A percentile compares a stretch with the other conserved stretches of the same genome.
phyloP scores from a whole-genome alignment of 1,140 invertebrate genomes.

The Neodiprion virginianus region DNA sequence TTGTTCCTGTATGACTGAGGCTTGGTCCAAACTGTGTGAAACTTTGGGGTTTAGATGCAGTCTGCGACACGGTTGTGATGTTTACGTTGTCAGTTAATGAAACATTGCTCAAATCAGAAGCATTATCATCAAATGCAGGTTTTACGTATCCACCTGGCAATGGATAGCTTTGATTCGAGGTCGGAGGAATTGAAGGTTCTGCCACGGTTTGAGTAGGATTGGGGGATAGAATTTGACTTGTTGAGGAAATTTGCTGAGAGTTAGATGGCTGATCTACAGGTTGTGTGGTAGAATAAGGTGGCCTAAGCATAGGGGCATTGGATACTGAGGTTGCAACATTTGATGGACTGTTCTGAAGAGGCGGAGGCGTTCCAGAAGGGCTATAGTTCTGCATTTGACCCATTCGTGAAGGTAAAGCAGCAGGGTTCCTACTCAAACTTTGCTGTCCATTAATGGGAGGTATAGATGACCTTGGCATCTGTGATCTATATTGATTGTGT shows the following conservation, averaged over 20 bases:
- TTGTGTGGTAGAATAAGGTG: constrained; percentile 4
- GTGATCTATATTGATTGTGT: constrained; percentile 48
- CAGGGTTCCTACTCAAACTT: constrained; percentile 31
- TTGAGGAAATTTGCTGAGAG: not conserved
- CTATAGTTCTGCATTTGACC: not conserved
- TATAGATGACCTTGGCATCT: constrained; percentile 38
- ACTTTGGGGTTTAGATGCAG: not conserved
- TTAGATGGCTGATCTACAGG: not conserved
- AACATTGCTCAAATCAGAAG: not conserved
- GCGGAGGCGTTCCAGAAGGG: not conserved
- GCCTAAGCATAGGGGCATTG: not conserved
- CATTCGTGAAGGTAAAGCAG: constrained; percentile 12
- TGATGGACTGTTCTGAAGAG: not conserved
- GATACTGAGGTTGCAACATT: not conserved
- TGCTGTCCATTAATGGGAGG: constrained; percentile 44
- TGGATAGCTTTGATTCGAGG: no score
- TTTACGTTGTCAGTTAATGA: not conserved
- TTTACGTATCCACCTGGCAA: no score
- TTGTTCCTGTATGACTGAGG: not conserved
- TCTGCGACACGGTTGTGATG: not conserved
- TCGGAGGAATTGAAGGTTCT: not conserved
- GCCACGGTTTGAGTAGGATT: not conserved
- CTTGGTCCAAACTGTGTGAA: not conserved
- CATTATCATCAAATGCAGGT: not conserved
- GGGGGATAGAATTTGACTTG: not conserved